A percentile compares a stretch with the other conserved stretches of the same genome.
Evolutionary conservation across 2,113 vertebrate genomes (phyloP).

Genomic region (Dipodomys merriami): DNA sequence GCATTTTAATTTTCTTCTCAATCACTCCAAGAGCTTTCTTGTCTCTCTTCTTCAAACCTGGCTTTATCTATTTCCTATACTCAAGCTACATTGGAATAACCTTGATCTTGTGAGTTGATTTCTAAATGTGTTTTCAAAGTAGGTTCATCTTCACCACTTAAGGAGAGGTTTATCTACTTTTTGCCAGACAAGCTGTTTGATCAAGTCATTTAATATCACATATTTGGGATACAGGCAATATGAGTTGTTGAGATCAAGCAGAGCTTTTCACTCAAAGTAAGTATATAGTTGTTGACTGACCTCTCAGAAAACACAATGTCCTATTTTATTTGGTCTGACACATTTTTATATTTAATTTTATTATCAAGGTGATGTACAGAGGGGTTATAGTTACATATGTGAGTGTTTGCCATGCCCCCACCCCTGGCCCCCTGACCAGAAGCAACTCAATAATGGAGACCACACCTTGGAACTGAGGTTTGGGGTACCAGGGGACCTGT

Average conservation of each 20-base stretch:
- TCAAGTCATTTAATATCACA: conserved; percentile 67
- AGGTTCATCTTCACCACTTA: conserved; percentile 67
- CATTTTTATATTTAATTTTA: no score
- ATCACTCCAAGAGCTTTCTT: conserved; percentile 64
- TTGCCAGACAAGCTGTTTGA: conserved; percentile 64
- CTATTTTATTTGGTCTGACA: conserved; percentile 5
- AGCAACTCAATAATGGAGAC: no score
- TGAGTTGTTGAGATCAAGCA: conserved; percentile 41
- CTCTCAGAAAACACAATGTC: conserved; percentile 56
- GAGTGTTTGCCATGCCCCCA: no score
- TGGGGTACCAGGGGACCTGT: no score
- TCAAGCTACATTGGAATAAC: conserved; percentile 66
- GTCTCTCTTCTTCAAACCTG: conserved; percentile 58
- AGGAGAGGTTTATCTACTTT: conserved; percentile 71
- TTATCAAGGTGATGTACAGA: no score
- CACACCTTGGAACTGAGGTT: no score
- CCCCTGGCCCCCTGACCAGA: no score
- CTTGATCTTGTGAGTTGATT: conserved; percentile 63
- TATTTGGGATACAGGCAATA: conserved; percentile 59
- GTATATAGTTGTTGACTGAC: conserved; percentile 51
- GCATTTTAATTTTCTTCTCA: conserved; percentile 75
- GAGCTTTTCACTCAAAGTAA: conserved; percentile 57
- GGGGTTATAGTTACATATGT: no score
- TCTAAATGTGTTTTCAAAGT: conserved; percentile 77
- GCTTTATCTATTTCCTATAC: conserved; percentile 69